Evolutionary conservation across 53 echinoderm and acorn worm species (phyloP).

Genomic region (Astropecten irregularis): DNA sequence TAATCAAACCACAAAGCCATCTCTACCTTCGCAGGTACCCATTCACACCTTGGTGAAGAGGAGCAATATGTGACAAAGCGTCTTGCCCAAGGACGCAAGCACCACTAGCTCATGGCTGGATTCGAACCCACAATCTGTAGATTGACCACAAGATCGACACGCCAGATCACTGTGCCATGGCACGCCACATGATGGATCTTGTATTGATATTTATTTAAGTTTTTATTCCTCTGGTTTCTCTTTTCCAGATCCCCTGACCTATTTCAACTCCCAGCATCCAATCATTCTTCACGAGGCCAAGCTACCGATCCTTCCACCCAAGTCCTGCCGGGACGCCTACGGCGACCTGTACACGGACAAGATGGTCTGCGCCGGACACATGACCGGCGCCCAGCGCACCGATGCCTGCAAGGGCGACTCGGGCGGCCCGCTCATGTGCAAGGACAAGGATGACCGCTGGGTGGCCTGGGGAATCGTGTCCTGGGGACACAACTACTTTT

Average conservation of each 20-base stretch:
- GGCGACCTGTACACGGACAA: slow-evolving; percentile 68
- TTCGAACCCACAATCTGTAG: too few species aligned
- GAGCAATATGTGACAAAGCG: too few species aligned
- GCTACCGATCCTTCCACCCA: slow-evolving; percentile 67
- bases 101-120: too few species aligned
- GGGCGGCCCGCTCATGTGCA: slow-evolving; percentile 91
- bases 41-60: too few species aligned
- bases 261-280: slow-evolving; percentile 63
- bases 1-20: too few species aligned
- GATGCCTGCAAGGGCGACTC: slow-evolving; percentile 98
- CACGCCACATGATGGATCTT: too few species aligned
- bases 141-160: too few species aligned
- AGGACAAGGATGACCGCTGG: slow-evolving; percentile 46
- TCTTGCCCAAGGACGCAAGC: too few species aligned
- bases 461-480: slow-evolving; percentile 93
- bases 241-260: slow-evolving; percentile 55
- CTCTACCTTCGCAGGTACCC: too few species aligned
- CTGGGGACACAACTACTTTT: slow-evolving; percentile 87
- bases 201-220: not conserved
- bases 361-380: slow-evolving; percentile 87
- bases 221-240: not conserved
- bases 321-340: slow-evolving; percentile 69
- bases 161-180: too few species aligned
- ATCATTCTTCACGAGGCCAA: slow-evolving; percentile 78
- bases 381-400: slow-evolving; percentile 36